A percentile compares a stretch with the other conserved stretches of the same genome.
phyloP scores from a whole-genome alignment of 2,888 invertebrate species.

The Euplexia lucipara region DNA sequence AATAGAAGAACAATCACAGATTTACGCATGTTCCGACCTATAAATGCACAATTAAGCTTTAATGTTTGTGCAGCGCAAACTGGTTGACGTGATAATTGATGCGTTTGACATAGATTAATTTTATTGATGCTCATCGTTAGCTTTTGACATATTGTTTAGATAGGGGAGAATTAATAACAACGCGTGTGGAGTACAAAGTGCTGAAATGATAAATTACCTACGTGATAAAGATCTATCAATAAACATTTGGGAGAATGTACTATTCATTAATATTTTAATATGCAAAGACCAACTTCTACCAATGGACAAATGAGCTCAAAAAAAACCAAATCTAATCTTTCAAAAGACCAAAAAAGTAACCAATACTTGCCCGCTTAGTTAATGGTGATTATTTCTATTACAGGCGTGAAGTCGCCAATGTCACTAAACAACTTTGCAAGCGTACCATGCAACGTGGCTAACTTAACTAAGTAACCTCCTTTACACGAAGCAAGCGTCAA shows the following conservation, averaged over 20 bases:
- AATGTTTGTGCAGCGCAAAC: slow-evolving; percentile 53
- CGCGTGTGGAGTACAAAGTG: slow-evolving; percentile 35
- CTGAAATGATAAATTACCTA: slow-evolving; percentile 33
- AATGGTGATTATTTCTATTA: background rate
- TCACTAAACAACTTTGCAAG: no score
- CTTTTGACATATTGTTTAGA: slow-evolving; percentile 47
- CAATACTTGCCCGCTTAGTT: background rate
- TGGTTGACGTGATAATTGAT: slow-evolving; percentile 43
- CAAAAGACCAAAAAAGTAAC: background rate
- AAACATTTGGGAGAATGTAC: slow-evolving; percentile 13
- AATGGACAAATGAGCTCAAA: background rate
- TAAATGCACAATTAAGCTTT: slow-evolving; percentile 71
- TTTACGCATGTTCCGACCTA: slow-evolving; percentile 73
- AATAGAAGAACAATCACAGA: slow-evolving; percentile 77
- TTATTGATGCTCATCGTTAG: slow-evolving; percentile 37
- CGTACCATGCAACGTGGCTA: background rate
- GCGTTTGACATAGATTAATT: slow-evolving; percentile 57
- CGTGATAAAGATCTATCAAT: slow-evolving; percentile 32
- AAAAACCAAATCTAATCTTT: background rate
- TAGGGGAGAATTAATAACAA: slow-evolving; percentile 36
- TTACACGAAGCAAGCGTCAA: slow-evolving; percentile 14
- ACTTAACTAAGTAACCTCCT: slow-evolving; percentile 2
- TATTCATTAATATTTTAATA: slow-evolving; percentile 12
- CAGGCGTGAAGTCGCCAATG: no score
- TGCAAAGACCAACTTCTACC: background rate